These are phyloP conservation scores for Paralichthys olivaceus DNA, from an alignment of 2,113 vertebrate species.

Conservation along the genomic window DNA sequence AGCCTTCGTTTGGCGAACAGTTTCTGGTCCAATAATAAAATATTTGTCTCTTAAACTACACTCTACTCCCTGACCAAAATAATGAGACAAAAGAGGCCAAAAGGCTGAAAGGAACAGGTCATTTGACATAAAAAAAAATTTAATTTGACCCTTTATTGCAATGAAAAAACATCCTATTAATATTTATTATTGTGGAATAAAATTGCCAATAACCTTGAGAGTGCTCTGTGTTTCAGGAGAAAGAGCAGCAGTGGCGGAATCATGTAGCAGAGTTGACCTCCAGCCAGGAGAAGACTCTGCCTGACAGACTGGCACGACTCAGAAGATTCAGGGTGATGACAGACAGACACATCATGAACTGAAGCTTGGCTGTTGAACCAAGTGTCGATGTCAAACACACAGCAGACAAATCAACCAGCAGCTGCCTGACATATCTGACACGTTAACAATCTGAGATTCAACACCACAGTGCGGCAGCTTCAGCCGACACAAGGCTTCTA, in stretches of 20 bases:
- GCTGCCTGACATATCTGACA: conserved; percentile 7
- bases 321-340: conserved; percentile 75
- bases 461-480: conserved; percentile 2
- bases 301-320: conserved; percentile 72
- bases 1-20: too few species aligned
- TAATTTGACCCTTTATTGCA: too few species aligned
- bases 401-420: background rate
- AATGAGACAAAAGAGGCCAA: too few species aligned
- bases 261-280: conserved; percentile 69
- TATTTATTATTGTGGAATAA: background rate
- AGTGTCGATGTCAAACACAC: background rate
- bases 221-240: conserved; percentile 62
- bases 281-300: conserved; percentile 65
- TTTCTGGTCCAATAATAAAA: too few species aligned
- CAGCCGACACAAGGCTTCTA: background rate
- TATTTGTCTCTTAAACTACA: too few species aligned
- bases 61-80: too few species aligned
- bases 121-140: too few species aligned
- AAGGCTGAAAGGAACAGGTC: too few species aligned
- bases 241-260: conserved; percentile 74
- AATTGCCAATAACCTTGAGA: background rate
- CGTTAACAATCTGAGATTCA: background rate
- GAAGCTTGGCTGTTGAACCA: background rate
- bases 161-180: too few species aligned
- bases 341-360: background rate